Evolutionary conservation across 2,797 vertebrate genomes (phyloP), one percentile per base, ranked within the genome.

Genomic region (Micromesistius poutassou): DNA sequence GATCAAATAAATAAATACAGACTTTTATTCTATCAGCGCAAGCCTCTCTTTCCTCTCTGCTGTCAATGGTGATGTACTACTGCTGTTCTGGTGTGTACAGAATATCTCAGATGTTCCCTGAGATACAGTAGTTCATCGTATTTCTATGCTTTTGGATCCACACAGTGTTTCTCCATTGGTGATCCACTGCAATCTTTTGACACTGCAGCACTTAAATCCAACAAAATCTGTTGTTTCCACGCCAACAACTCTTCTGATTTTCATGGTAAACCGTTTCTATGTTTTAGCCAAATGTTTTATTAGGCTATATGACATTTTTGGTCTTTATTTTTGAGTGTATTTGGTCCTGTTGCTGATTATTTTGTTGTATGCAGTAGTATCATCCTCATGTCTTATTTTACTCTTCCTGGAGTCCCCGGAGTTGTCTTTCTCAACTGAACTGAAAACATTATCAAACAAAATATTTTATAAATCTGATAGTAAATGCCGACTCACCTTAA

Each of bases 1-100:
- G 90, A 93, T 91, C 87, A 94, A 93, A 91, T 68, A 68, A 95
- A 95, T 95, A 94, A 95, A 95, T 94, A 87, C 89, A 93, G 88
- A 94, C 93, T 94, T 95, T 94, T 95, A 95, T 95, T 95, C 94
- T 95, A 94, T 91, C 90, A 91, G 87, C 90, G 88, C 85, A 91
- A 89, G 89, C 79, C 36, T 84, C 76, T 79, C 81, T 76, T 81
- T 72, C 78, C 82, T 83, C 83, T 85, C 80, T 82, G 42, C 30
- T 83, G 75, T 46, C 30, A 30, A 31, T 13, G 68, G 10, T 6
- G 55, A 62, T 25, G 6, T 25, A 25, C 55, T 25, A 19, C n/a
- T 12, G n/a, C 22, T n/a, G 55, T 62, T 68, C 14, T 68, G 25
- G 8, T 25, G 55, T 25, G 55, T 28, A 12, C 22, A 13, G 25